Conservation (phyloP, 2,888 invertebrate genomes). For the Lottia gigantea region DNA sequence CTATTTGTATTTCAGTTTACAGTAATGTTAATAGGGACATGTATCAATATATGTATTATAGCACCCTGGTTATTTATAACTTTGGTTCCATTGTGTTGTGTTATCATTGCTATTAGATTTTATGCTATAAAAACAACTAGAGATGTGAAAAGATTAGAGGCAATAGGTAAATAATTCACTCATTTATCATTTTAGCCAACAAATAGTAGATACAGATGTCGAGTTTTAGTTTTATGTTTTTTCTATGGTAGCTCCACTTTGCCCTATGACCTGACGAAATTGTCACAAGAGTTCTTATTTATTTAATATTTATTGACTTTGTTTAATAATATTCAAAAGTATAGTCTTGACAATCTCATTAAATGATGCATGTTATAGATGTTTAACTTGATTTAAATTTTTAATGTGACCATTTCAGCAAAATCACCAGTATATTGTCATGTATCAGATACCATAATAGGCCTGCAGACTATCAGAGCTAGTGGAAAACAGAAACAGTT, state of each 20-base stretch:
- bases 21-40: not conserved
- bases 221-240: conserved; percentile 14
- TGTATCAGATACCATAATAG: conserved; percentile 86
- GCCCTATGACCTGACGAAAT: too few relatives aligned
- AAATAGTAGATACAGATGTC: not conserved
- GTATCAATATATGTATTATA: conserved; percentile 74
- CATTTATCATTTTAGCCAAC: not conserved
- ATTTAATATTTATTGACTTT: too few relatives aligned
- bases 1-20: not conserved
- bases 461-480: conserved; percentile 89
- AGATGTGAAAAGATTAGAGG: conserved; percentile 76
- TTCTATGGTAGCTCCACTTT: too few relatives aligned
- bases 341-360: too few relatives aligned
- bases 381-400: not conserved
- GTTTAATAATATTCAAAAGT: too few relatives aligned
- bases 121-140: conserved; percentile 83
- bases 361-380: not conserved
- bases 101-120: conserved; percentile 72
- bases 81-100: conserved; percentile 72
- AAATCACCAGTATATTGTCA: conserved; percentile 94
- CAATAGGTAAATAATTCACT: conserved; percentile 63
- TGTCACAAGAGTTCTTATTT: too few relatives aligned
- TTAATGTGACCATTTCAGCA: conserved; percentile 71
- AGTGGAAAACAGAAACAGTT: conserved; percentile 85
- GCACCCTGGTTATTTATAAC: conserved; percentile 72